Base-by-base conservation (phyloP, 1,140 invertebrate species). In the Akabosia matsudoensis region DNA sequence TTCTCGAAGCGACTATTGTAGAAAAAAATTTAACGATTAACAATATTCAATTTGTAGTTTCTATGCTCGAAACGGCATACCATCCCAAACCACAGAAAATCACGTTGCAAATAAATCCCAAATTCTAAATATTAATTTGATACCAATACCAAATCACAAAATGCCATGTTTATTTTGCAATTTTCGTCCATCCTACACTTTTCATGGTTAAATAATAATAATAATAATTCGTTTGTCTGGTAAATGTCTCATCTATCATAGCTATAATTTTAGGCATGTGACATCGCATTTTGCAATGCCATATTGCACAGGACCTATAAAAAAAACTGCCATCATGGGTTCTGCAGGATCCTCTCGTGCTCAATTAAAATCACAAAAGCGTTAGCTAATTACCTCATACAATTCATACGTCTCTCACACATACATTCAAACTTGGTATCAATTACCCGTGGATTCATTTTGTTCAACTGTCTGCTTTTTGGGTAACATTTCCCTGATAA, bases 381-480 rank as follows among this genome's bases (percentile, higher is more conserved):
- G 61, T 10, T 67, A 30, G 61, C 61, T 67, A 67, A 67, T 67
- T 67, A 67, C 61, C 28, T 61, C 54, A 10, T 45, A 45, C 37
- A 45, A 10, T 10, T 18, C 37, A 24, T 61, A 16, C 24, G 54
- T 22, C 54, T 16, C 24, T 22, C 13, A 14, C 54, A 61, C 54
- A 13, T 7, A 13, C 24, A 22, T 61, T 61, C 54, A n/a, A 61
- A 14, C 24, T 61, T 7, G 13, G 24, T 22, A 61, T 61, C 24
- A 10, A 14, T 22, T n/a, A 22, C 54, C 54, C 13, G 18, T 18
- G n/a, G n/a, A 45, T 45, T 45, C 37, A 45, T n/a, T 45, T 45
- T 45, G 18, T 45, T 45, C 37, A 45, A 18, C 37, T 61, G 14
- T 7, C 24, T 3, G 54, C 4, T 13, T 22, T 61, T 7, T 24